These are phyloP conservation scores for Acronicta alni DNA, from an alignment of 2,888 invertebrate species.

Conservation along the genomic window DNA sequence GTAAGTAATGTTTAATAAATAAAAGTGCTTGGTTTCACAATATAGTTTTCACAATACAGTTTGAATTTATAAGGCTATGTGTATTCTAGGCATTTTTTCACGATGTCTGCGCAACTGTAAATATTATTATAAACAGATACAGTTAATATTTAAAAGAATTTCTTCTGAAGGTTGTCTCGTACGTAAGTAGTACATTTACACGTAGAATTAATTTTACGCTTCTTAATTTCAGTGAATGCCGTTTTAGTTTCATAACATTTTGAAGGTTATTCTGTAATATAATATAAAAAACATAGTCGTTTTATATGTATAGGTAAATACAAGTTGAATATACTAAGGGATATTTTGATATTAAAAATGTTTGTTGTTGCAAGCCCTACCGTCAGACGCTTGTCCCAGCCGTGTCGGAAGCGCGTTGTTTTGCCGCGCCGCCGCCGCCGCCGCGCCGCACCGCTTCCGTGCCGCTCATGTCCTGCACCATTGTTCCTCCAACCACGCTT, in stretches of 20 bases:
- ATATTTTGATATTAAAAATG: too few species aligned
- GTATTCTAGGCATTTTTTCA: too few species aligned
- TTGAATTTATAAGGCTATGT: too few species aligned
- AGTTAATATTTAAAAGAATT: conserved; percentile 20
- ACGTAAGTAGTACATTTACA: conserved; percentile 11
- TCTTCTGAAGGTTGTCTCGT: conserved; percentile 26
- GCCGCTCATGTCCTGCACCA: not conserved
- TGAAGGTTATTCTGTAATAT: conserved; percentile 5
- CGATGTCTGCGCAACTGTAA: conserved; percentile 2
- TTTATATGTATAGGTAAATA: too few species aligned
- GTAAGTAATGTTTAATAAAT: too few species aligned
- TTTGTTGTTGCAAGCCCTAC: not conserved
- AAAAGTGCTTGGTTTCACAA: too few species aligned
- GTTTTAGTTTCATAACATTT: conserved; percentile 1
- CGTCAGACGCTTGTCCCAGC: not conserved
- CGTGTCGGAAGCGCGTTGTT: conserved; percentile 52
- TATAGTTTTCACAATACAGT: too few species aligned
- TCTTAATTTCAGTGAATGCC: conserved; percentile 6
- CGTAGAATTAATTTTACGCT: conserved; percentile 18
- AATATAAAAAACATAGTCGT: too few species aligned
- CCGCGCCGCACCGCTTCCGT: conserved; percentile 11
- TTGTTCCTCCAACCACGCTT: not conserved
- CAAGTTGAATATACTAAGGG: too few species aligned
- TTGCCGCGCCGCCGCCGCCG: conserved; percentile 22
- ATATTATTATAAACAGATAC: conserved; percentile 8